Percentiles rank a stretch among this genome's conserved stretches.
phyloP scores from a whole-genome alignment of 1,140 invertebrate genomes.

The Eulimnadia texana region DNA sequence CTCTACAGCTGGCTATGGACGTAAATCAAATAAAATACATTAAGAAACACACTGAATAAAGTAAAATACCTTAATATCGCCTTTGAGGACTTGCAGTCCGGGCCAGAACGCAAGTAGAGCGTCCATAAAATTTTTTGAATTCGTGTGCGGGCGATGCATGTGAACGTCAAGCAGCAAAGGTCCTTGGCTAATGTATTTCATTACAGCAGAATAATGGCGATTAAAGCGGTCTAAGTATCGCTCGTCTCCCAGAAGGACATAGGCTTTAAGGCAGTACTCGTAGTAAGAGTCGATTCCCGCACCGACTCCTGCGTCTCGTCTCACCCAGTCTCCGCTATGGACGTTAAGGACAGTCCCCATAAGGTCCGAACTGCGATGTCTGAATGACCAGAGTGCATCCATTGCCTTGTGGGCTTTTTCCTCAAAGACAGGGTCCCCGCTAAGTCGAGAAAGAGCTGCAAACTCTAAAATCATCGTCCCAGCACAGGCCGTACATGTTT shows the following conservation, averaged over 20 bases:
- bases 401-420: constrained; percentile 88
- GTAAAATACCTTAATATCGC: constrained; percentile 2
- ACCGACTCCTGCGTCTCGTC: constrained; percentile 91
- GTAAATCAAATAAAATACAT: constrained; percentile 41
- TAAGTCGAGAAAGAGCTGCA: constrained; percentile 82
- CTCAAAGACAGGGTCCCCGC: constrained; percentile 84
- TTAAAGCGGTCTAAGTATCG: constrained; percentile 86
- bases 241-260: constrained; percentile 57
- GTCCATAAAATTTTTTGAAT: constrained; percentile 95
- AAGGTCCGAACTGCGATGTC: constrained; percentile 78
- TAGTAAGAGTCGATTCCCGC: constrained; percentile 98
- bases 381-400: constrained; percentile 89
- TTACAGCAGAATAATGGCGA: constrained; percentile 88
- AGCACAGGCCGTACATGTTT: constrained; percentile 96
- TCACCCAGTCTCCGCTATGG: constrained; percentile 93
- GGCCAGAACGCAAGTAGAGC: constrained; percentile 95
- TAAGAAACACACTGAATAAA: constrained; percentile 3
- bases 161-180: constrained; percentile 94
- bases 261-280: constrained; percentile 92
- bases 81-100: constrained; percentile 61
- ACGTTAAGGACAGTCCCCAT: constrained; percentile 91
- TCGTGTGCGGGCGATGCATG: constrained; percentile 92
- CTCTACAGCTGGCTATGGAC: constrained; percentile 90
- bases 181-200: constrained; percentile 93
- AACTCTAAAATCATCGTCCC: constrained; percentile 96